These are phyloP conservation scores for Eunapius fragilis DNA, from an alignment of 37 sponge, comb jelly and placozoan genomes.

Conservation along the genomic window DNA sequence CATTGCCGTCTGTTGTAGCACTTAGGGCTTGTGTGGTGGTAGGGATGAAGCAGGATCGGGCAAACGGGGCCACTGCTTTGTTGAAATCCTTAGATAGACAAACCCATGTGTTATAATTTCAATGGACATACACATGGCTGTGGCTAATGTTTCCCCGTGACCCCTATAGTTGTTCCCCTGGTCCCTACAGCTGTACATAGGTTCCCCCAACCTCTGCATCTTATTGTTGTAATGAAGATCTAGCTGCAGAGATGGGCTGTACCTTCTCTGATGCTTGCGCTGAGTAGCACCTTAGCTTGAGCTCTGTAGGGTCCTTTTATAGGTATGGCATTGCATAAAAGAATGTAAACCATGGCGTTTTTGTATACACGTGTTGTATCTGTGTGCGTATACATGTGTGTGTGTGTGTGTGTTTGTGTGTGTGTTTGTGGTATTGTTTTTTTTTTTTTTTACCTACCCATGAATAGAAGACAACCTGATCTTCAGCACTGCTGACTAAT, in stretches of 20 bases:
- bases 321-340: neutral
- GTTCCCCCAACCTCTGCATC: too few species aligned
- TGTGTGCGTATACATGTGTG: conserved; percentile 5
- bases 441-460: too few species aligned
- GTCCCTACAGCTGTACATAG: too few species aligned
- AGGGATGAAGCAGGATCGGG: conserved; percentile 81
- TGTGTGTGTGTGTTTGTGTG: neutral
- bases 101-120: neutral
- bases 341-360: too few species aligned
- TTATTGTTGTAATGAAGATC: too few species aligned
- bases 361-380: neutral
- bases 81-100: conserved; percentile 84
- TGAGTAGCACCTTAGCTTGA: conserved; percentile 1
- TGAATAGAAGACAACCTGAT: conserved; percentile 84
- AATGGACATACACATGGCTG: neutral
- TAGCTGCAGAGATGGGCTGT: too few species aligned
- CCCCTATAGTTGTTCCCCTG: too few species aligned
- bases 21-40: conserved; percentile 67
- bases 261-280: conserved; percentile 46
- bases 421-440: too few species aligned
- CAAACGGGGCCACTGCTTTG: conserved; percentile 74
- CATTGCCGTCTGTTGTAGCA: conserved; percentile 85
- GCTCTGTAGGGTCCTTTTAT: conserved; percentile 13
- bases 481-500: conserved; percentile 77
- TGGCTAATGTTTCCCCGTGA: too few species aligned